A percentile compares a stretch with the other conserved stretches of the same genome.
These are phyloP conservation scores for Lamellibrachia luymesi DNA, from an alignment of 1,140 invertebrate species.

Conservation along the genomic window DNA sequence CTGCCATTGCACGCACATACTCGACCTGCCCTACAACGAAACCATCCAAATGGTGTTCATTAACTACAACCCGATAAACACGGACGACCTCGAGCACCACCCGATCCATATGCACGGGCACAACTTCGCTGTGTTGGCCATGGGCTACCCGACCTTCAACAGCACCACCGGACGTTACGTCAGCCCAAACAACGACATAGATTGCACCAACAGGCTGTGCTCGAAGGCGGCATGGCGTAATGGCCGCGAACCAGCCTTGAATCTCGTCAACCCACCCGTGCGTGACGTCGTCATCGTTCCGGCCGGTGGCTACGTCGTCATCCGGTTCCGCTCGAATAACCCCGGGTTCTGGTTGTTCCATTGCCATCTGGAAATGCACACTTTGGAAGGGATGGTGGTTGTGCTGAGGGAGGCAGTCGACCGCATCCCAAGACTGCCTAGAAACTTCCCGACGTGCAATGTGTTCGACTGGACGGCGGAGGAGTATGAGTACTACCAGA, in stretches of 20 bases:
- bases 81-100: neutral
- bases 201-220: neutral
- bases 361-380: constrained; percentile 17
- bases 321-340: constrained; percentile 71
- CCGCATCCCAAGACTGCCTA: neutral
- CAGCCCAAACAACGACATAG: neutral
- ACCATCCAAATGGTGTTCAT: constrained; percentile 15
- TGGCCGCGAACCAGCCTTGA: constrained; percentile 36
- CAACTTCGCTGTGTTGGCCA: constrained; percentile 16
- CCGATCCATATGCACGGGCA: constrained; percentile 20
- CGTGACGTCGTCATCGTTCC: constrained; percentile 71
- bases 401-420: constrained; percentile 8
- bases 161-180: neutral
- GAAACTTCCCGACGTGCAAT: constrained; percentile 15
- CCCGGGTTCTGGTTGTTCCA: constrained; percentile 56
- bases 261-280: constrained; percentile 59
- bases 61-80: neutral
- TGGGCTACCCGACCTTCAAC: constrained; percentile 8
- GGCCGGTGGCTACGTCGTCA: constrained; percentile 64
- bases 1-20: constrained; percentile 13
- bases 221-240: constrained; percentile 33
- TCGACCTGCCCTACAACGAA: neutral
- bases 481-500: neutral
- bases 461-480: constrained; percentile 17
- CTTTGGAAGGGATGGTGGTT: neutral